Evolutionary conservation across 2,797 vertebrate genomes (phyloP).

Genomic region (Dicrostonyx torquatus): DNA sequence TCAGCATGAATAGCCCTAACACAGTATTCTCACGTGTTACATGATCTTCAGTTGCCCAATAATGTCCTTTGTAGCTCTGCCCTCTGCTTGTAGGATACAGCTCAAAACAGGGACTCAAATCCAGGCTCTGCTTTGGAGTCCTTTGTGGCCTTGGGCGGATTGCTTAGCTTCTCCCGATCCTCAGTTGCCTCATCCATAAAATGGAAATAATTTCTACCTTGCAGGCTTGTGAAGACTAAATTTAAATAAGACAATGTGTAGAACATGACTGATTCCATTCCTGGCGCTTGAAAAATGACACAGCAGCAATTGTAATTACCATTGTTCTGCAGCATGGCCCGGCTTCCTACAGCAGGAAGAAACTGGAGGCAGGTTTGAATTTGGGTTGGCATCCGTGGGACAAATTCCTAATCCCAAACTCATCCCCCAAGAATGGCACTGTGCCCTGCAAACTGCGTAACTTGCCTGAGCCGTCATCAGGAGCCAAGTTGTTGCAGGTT

Average conservation of each 20-base stretch:
- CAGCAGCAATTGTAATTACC: neutral
- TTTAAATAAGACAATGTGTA: neutral
- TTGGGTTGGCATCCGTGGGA: neutral
- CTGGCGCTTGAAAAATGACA: neutral
- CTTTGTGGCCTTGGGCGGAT: neutral
- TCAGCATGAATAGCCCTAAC: neutral
- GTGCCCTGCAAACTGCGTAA: neutral
- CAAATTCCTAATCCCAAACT: neutral
- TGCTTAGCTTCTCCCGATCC: neutral
- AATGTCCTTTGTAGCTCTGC: neutral
- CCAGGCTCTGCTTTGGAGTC: neutral
- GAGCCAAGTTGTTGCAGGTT: neutral
- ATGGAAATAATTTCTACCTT: conserved; percentile 35
- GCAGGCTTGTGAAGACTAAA: neutral
- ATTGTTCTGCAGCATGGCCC: neutral
- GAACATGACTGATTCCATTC: neutral
- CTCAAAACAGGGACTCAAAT: neutral
- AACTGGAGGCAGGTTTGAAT: neutral
- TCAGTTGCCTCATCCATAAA: conserved; percentile 15
- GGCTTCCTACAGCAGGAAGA: conserved; percentile 34
- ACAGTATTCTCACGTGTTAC: neutral
- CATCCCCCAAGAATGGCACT: neutral
- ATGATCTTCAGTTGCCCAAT: neutral
- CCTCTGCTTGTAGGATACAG: neutral
- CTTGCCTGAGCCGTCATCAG: accelerated